Conservation (phyloP, 2,113 vertebrate species). For the Recurvirostra avosetta region DNA sequence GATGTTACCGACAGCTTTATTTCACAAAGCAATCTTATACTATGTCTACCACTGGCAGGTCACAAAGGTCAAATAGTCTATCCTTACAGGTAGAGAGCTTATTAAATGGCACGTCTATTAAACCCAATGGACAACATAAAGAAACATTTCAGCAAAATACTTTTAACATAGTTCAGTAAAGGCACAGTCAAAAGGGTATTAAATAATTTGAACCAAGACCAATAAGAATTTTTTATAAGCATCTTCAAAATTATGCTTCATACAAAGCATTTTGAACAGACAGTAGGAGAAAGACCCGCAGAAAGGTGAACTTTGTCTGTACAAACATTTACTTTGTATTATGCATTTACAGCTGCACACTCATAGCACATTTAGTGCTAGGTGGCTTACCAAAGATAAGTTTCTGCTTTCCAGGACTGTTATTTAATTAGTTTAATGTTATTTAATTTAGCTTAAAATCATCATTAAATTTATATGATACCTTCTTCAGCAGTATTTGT, state of each 20-base stretch:
- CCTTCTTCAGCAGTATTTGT: not conserved
- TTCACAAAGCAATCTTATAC: slow-evolving; percentile 98
- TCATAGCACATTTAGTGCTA: not conserved
- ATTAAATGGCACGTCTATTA: slow-evolving; percentile 78
- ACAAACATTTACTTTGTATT: not conserved
- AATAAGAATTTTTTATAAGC: slow-evolving; percentile 56
- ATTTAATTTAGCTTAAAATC: not conserved
- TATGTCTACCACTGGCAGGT: slow-evolving; percentile 88
- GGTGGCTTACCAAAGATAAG: not conserved
- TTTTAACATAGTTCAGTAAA: slow-evolving; percentile 73
- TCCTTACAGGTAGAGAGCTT: slow-evolving; percentile 81
- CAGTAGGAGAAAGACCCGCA: not conserved
- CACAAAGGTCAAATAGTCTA: slow-evolving; percentile 86
- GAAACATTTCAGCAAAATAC: slow-evolving; percentile 75
- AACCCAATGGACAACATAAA: slow-evolving; percentile 77
- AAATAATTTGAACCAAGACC: slow-evolving; percentile 66
- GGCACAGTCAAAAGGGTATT: slow-evolving; percentile 62
- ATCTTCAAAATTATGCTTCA: slow-evolving; percentile 59
- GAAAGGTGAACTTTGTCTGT: not conserved
- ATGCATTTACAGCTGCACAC: not conserved
- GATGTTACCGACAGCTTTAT: slow-evolving; percentile 98
- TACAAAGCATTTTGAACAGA: slow-evolving; percentile 39
- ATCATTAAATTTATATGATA: not conserved
- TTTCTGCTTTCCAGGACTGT: not conserved
- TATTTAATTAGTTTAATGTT: not conserved